Evolutionary conservation across 2,113 vertebrate genomes (phyloP).

Genomic region (Meleagris gallopavo): DNA sequence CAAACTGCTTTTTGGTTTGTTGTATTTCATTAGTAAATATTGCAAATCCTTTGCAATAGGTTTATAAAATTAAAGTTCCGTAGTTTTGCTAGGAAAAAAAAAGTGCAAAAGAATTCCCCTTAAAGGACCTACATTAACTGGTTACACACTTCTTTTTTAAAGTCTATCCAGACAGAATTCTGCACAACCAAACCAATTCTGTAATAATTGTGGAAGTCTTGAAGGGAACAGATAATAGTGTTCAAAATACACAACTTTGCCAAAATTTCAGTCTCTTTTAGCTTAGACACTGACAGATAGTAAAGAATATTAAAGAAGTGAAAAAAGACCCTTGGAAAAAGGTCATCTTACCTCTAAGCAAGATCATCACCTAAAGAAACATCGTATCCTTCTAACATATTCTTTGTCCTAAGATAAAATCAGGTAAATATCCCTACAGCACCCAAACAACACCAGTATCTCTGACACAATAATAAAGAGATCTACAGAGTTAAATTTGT

Average conservation of each 20-base stretch:
- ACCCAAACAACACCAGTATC: not conserved
- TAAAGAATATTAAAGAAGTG: not conserved
- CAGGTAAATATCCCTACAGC: not conserved
- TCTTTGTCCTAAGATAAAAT: not conserved
- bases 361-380: not conserved
- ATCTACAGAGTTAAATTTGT: not conserved
- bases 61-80: not conserved
- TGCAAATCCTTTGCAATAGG: not conserved
- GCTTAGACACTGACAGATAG: not conserved
- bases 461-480: rapidly evolving
- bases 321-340: not conserved
- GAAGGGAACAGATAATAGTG: not conserved
- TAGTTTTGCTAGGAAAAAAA: not conserved
- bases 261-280: not conserved
- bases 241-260: not conserved
- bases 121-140: not conserved
- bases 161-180: not conserved
- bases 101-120: not conserved
- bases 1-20: not conserved
- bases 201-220: not conserved
- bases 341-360: not conserved
- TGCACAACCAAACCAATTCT: not conserved
- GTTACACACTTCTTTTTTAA: not conserved
- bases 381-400: not conserved
- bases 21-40: not conserved